A percentile compares a stretch with the other conserved stretches of the same genome.
phyloP scores from a whole-genome alignment of 1,140 invertebrate species.

The Ips nitidus region DNA sequence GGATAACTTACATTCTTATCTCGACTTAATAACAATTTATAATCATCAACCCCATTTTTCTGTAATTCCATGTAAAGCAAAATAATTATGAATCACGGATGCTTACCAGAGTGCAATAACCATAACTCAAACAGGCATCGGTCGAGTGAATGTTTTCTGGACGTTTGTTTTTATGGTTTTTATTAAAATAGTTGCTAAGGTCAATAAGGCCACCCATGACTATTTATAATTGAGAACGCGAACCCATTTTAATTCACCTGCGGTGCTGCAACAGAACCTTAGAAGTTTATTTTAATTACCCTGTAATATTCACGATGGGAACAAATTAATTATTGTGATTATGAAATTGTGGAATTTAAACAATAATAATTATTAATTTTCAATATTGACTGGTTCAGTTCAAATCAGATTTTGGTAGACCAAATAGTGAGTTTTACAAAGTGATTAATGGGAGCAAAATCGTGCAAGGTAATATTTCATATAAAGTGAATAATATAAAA shows the following conservation, averaged over 20 bases:
- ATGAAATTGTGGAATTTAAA: too few species aligned
- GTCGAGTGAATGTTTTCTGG: slow-evolving; percentile 13
- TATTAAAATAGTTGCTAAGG: slow-evolving; percentile 37
- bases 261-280: not conserved
- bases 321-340: too few species aligned
- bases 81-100: slow-evolving; percentile 20
- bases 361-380: too few species aligned
- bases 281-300: not conserved
- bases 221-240: slow-evolving; percentile 30
- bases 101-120: slow-evolving; percentile 17
- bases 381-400: too few species aligned
- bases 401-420: too few species aligned
- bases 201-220: slow-evolving; percentile 39
- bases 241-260: slow-evolving; percentile 19
- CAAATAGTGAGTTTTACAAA: too few species aligned
- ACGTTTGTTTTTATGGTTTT: slow-evolving; percentile 20
- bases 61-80: not conserved
- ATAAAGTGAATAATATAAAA: too few species aligned
- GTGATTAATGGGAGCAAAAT: too few species aligned
- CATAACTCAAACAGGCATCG: slow-evolving; percentile 16
- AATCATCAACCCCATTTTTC: slow-evolving; percentile 2
- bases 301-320: not conserved
- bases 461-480: too few species aligned
- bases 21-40: slow-evolving; percentile 5
- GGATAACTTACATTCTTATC: not conserved